These are phyloP conservation scores for Limnodromus scolopaceus DNA, from an alignment of 2,797 vertebrate species.

Conservation along the genomic window DNA sequence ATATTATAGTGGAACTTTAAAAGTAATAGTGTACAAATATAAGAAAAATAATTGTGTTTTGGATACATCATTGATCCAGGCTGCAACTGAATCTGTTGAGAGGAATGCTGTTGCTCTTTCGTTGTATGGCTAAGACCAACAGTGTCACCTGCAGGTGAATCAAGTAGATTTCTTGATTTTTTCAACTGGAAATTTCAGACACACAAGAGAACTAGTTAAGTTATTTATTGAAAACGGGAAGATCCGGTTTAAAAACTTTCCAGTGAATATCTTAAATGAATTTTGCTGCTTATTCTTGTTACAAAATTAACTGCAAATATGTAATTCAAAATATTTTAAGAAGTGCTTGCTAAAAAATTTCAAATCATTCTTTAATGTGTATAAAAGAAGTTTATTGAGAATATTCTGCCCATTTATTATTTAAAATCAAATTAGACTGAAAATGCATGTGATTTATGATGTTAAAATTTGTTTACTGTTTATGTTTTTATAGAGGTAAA, in stretches of 20 bases:
- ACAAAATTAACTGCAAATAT: not conserved
- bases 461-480: not conserved
- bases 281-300: not conserved
- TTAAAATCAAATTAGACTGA: not conserved
- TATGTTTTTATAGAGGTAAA: not conserved
- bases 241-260: not conserved
- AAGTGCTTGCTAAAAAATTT: not conserved
- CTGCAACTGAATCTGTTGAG: not conserved
- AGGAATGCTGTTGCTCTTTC: not conserved
- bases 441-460: not conserved
- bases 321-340: not conserved
- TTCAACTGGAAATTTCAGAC: not conserved
- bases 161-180: not conserved
- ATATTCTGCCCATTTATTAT: not conserved
- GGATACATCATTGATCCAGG: constrained; percentile 41
- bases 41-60: constrained; percentile 38
- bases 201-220: not conserved
- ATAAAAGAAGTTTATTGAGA: not conserved
- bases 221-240: not conserved
- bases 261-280: not conserved
- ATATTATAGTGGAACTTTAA: not conserved
- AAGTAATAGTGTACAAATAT: not conserved
- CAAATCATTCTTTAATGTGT: not conserved
- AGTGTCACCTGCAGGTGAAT: constrained; percentile 77
- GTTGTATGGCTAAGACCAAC: constrained; percentile 63